Base-by-base conservation (phyloP, 2,113 vertebrate genomes). In the Eclectus roratus region DNA sequence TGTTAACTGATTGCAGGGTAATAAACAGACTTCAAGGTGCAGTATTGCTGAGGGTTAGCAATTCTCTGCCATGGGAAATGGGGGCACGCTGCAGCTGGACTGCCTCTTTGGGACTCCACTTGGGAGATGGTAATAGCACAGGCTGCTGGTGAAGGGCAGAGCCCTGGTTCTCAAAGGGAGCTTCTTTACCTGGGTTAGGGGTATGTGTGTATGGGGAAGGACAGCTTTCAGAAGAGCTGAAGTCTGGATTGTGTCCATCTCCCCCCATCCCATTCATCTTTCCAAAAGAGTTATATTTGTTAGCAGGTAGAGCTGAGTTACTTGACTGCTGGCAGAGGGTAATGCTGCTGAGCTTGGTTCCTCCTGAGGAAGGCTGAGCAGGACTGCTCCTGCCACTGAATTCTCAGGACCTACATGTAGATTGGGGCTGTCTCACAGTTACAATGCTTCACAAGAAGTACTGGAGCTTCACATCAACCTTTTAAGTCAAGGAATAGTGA, bases 1-100 rank as follows among this genome's bases (percentile, higher is more conserved):
- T 35, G 52, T 66, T 79, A 49, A 55, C 56, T 31, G 82, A 35
- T 33, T 50, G 20, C 61, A 27, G 68, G 72, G 73, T 9, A 47
- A 71, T 15, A 35, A 5, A 13, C 28, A 84, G 85, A 27, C 35
- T 89, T 71, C 28, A 28, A 16, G 37, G 64, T 68, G 80, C 71
- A 43, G 41, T 17, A 3, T 17, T 73, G 50, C 15, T 16, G 49
- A 47, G 55, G 20, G 46, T 44, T 66, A n/a, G 37, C 0, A 7
- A 15, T 83, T 47, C 43, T 73, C 37, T 77, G 69, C 55, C 28
- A 3, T 13, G 39, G 80, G 65, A 70, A 28, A 29, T 2, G 11
- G 33, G 29, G 55, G 27, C 33, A 43, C 41, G 1, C 33, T 33
- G 55, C 0, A 0, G 50, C 50, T 63, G 46, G 43, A 29, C 39